Percentiles rank a stretch among this genome's conserved stretches.
phyloP scores from a whole-genome alignment of 64 coral and sea anemone species.

The Pocillopora damicornis region DNA sequence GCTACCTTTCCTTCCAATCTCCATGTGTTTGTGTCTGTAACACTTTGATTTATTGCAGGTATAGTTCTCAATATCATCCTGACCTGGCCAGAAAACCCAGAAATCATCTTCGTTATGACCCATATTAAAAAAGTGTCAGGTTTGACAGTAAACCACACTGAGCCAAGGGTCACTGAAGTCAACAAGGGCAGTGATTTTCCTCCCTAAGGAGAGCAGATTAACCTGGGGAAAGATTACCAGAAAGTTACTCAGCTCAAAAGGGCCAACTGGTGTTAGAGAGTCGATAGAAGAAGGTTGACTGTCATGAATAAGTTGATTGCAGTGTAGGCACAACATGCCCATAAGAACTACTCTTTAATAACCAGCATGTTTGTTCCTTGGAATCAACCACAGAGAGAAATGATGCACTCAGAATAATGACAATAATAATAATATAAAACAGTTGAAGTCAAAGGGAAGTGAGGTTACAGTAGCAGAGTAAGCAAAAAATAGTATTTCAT shows the following conservation, averaged over 20 bases:
- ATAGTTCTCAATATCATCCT: conserved; percentile 97
- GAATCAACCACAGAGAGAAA: no score
- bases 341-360: no score
- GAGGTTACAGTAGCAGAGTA: no score
- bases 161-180: neutral
- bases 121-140: conserved; percentile 39
- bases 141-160: neutral
- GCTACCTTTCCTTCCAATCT: neutral
- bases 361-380: no score
- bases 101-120: conserved; percentile 47
- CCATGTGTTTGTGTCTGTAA: neutral
- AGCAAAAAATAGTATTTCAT: no score
- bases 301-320: neutral
- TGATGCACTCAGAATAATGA: no score
- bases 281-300: neutral
- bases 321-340: no score
- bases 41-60: conserved; percentile 49
- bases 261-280: neutral
- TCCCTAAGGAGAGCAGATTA: no score
- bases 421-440: no score
- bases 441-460: no score
- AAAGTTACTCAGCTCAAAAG: neutral
- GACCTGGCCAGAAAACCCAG: conserved; percentile 75
- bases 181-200: no score
- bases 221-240: no score